Percentiles rank a stretch among this genome's conserved stretches.
These are phyloP conservation scores for Sylvilagus bachmani DNA, from an alignment of 2,113 vertebrate genomes.

Conservation along the genomic window DNA sequence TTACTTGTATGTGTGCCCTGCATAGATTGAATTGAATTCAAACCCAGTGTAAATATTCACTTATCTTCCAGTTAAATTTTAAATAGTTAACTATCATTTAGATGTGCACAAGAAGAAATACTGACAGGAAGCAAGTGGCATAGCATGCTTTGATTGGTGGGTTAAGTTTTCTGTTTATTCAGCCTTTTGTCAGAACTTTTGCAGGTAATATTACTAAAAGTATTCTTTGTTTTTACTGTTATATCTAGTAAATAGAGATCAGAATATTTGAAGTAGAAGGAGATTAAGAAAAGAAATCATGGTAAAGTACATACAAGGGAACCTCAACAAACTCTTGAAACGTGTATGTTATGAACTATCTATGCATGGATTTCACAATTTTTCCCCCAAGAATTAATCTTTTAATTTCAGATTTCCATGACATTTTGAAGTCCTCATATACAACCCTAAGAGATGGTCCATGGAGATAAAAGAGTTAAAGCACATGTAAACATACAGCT, in stretches of 20 bases:
- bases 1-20: not conserved
- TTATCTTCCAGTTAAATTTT: not conserved
- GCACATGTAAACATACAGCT: not conserved
- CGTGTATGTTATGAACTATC: too few species aligned
- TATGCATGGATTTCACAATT: too few species aligned
- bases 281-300: constrained; percentile 21
- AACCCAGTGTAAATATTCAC: not conserved
- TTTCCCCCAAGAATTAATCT: too few species aligned
- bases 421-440: too few species aligned
- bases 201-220: not conserved
- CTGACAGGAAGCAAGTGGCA: not conserved
- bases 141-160: not conserved
- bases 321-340: too few species aligned
- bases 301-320: not conserved
- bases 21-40: not conserved
- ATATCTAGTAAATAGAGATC: not conserved
- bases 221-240: constrained; percentile 16
- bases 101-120: not conserved
- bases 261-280: not conserved
- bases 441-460: not conserved
- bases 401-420: too few species aligned
- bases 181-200: constrained; percentile 19
- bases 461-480: not conserved
- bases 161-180: constrained; percentile 43
- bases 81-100: constrained; percentile 5